Evolutionary conservation across 2,888 invertebrate species (phyloP).

Genomic region (Selenia dentaria): DNA sequence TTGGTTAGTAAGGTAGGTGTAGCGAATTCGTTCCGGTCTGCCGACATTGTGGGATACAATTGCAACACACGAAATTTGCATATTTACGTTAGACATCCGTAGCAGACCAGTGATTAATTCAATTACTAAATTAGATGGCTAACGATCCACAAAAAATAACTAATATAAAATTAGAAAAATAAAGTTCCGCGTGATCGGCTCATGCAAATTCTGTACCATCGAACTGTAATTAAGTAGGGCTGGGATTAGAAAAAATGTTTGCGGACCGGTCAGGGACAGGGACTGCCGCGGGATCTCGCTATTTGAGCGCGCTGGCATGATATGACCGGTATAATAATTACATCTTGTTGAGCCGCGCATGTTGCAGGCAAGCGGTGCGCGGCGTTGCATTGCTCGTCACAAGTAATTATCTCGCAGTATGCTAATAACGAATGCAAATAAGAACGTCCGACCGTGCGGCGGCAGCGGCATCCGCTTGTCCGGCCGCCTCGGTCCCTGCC

Average conservation of each 20-base stretch:
- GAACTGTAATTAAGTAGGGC: constrained; percentile 39
- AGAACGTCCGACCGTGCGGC: constrained; percentile 45
- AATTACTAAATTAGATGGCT: constrained; percentile 61
- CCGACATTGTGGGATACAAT: constrained; percentile 68
- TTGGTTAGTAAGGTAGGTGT: constrained; percentile 49
- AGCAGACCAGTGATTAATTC: constrained; percentile 60
- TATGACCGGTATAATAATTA: constrained; percentile 60
- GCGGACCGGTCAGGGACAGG: constrained; percentile 26
- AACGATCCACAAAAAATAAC: constrained; percentile 35
- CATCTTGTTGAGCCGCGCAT: constrained; percentile 43
- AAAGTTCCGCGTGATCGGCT: constrained; percentile 34
- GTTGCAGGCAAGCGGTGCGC: constrained; percentile 48
- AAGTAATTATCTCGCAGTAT: constrained; percentile 75
- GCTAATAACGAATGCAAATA: constrained; percentile 78
- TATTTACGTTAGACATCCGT: constrained; percentile 66
- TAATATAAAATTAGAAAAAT: constrained; percentile 31
- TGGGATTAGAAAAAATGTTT: constrained; percentile 30
- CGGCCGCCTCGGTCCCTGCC: constrained; percentile 36
- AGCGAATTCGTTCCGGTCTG: constrained; percentile 67
- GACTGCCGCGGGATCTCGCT: constrained; percentile 35
- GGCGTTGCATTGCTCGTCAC: constrained; percentile 61
- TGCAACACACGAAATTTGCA: constrained; percentile 74
- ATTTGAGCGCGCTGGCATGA: constrained; percentile 42
- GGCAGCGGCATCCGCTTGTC: constrained; percentile 32
- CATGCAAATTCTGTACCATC: constrained; percentile 43